Evolutionary conservation across 1,140 invertebrate genomes (phyloP).

Genomic region (Brachionus angularis): DNA sequence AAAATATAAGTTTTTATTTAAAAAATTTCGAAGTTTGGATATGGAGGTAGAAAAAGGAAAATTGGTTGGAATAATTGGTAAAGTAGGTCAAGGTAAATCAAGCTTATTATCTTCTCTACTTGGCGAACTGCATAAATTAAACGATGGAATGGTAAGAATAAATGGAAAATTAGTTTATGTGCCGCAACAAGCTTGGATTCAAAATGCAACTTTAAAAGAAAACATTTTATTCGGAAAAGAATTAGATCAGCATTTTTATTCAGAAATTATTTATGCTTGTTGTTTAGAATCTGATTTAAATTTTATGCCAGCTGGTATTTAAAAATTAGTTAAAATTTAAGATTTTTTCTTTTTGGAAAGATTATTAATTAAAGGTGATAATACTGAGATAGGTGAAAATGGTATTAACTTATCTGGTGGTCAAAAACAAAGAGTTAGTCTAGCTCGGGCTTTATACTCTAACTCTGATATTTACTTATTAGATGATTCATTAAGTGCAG

Average conservation of each 20-base stretch:
- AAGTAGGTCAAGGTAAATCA: conserved; percentile 82
- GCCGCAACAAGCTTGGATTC: conserved; percentile 66
- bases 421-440: conserved; percentile 51
- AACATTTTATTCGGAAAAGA: conserved; percentile 66
- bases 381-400: conserved; percentile 47
- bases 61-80: conserved; percentile 69
- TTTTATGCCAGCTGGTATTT: conserved; percentile 32
- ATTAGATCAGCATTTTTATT: conserved; percentile 61
- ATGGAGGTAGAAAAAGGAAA: conserved; percentile 28
- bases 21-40: conserved; percentile 1
- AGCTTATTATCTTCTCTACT: conserved; percentile 77
- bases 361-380: too few species aligned
- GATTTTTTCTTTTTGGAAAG: too few species aligned
- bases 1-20: too few species aligned
- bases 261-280: conserved; percentile 55
- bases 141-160: conserved; percentile 71
- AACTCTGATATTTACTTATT: conserved; percentile 60
- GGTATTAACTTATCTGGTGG: conserved; percentile 54
- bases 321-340: too few species aligned
- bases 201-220: conserved; percentile 66
- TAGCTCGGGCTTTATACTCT: conserved; percentile 51
- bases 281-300: conserved; percentile 52
- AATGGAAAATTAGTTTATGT: conserved; percentile 69
- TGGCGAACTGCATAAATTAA: conserved; percentile 79
- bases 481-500: conserved; percentile 61